Base-by-base conservation (phyloP, 2,113 vertebrate species). In the Nymphicus hollandicus region DNA sequence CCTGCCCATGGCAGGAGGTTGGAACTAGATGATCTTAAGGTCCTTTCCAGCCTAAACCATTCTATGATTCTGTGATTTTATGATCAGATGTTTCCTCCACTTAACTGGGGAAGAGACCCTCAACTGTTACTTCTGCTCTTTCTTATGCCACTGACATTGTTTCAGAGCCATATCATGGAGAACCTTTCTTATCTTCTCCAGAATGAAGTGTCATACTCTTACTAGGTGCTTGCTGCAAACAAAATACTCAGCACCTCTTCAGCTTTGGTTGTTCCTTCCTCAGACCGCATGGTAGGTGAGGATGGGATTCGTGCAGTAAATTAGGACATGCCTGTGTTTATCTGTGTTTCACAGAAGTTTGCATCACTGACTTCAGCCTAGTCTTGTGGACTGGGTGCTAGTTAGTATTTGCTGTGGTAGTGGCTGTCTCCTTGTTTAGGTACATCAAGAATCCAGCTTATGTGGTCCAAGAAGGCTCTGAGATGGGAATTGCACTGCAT, bases 401-500 rank as follows among this genome's bases (percentile, higher is more conserved):
- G 14, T 37, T 20, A 15, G 43, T 1, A 0, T 58, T 31, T 60
- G 43, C 4, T 64, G 53, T 17, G 52, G 18, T 39, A 19, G 46
- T 35, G 10, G n/a, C 49, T 69, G 39, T 31, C 47, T 39, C 47
- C 43, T 18, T 63, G 27, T 46, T 74, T 25, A 35, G 74, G 17
- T 46, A 49, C 8, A 7, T 61, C 6, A 11, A 78, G 56, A 55
- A 22, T 81, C 35, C 25, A 25, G 64, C 46, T 89, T 9, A 1
- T 4, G 4, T 31, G 35, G 37, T 31, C 31, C 23, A n/a, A 31
- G 79, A 46, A 37, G 31, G 25, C 31, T 43, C 52, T 0, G 7
- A 37, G 41, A 11, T 5, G 14, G 60, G 72, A 86, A 47, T 41
- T 5, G 0, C 22, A 29, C 25, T 9, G 17, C 1, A 1, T 1